Evolutionary conservation across 2,113 vertebrate species (phyloP), one percentile per base, ranked within the genome.

Genomic region (Brachyistius frenatus): DNA sequence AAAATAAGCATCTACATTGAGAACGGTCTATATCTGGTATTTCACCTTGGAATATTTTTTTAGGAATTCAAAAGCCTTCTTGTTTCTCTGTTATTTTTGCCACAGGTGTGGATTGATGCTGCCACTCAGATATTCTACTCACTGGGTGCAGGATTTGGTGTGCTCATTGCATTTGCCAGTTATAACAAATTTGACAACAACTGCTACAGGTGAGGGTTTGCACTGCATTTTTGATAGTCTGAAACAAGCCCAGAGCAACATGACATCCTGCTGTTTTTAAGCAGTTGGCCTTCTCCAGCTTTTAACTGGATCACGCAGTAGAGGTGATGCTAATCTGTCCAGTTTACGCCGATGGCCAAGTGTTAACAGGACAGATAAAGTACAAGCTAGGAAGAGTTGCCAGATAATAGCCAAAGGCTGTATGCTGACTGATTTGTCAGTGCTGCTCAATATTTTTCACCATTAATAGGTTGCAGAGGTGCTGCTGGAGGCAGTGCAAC

Each of bases 131-230:
- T 99, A 87, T 99, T 99, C 89, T 99, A 98, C 90, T 99, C 98
- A 14, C 88, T 99, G 72, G 98, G 98, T 76, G 98, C 98, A 5
- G 98, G 98, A 9, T 99, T 99, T 86, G 98, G 98, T 0, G 98
- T 99, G 75, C 92, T 99, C 78, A 99, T 99, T 84, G 98, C 98
- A 3, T 99, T 98, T 94, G 96, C 98, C 85, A 99, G 98, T 92
- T 99, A 99, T 90, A 99, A 99, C 88, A 98, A 99, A 88, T 99
- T 99, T 86, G 96, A 98, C 94, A 99, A 99, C 93, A 99, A 99
- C 88, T 99, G 98, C 84, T 99, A 99, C 94, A 96, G 98, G 98
- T 99, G 93, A 93, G 94, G 39, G 5, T 49, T 74, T 75, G 5
- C 1, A 5, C n/a, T 67, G 7, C 36, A 46, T 72, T 67, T 33